Percentiles rank a stretch among this genome's conserved stretches.
Evolutionary conservation across 1,140 invertebrate genomes (phyloP).

Genomic region (Platorchestia sp.): DNA sequence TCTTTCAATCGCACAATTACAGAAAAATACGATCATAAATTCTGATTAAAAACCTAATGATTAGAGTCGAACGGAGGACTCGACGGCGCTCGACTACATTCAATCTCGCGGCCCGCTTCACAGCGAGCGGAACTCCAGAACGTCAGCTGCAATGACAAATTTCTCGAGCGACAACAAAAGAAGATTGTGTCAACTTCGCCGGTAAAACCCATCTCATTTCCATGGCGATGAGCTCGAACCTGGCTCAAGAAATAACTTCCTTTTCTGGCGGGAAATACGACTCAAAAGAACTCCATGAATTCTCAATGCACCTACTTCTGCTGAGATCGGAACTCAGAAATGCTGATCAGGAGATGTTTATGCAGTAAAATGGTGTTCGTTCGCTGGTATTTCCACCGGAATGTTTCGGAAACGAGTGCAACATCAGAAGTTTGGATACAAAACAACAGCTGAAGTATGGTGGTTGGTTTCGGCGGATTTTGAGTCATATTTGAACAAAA

Average conservation of each 20-base stretch:
- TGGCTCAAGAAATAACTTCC: not conserved
- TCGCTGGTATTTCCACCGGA: not conserved
- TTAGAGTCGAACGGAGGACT: not conserved
- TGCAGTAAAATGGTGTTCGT: not conserved
- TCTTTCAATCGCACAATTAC: not conserved
- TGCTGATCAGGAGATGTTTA: not conserved
- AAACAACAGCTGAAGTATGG: not conserved
- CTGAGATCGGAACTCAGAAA: not conserved
- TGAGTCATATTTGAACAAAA: not conserved
- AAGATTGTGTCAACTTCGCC: conserved; percentile 39
- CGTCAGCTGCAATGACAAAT: conserved; percentile 46
- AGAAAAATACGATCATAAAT: not conserved
- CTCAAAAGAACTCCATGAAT: not conserved
- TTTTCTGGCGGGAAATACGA: not conserved
- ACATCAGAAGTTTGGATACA: not conserved
- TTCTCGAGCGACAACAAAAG: conserved; percentile 36
- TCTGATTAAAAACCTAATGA: not conserved
- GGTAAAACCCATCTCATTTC: conserved; percentile 48
- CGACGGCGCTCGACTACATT: not conserved
- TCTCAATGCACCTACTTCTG: not conserved
- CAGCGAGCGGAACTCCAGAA: too few species aligned
- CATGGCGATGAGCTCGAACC: conserved; percentile 24
- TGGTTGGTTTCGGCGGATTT: not conserved
- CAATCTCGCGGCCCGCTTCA: not conserved
- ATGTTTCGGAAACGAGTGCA: not conserved